Conservation (phyloP, 2,888 invertebrate genomes). For the Drosophila borborema region DNA sequence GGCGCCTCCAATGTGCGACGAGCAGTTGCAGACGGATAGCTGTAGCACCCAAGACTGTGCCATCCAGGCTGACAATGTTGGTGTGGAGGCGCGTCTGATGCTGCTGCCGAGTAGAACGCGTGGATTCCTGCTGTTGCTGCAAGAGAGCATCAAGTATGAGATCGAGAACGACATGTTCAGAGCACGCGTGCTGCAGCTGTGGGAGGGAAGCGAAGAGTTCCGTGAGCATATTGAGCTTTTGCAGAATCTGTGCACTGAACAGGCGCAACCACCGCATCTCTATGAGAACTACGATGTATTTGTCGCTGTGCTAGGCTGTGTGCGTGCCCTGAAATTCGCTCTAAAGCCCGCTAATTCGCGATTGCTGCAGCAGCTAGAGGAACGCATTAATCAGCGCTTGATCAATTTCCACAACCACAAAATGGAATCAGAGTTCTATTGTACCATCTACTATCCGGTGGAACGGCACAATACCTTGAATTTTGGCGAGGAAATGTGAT, state of each 20-base stretch:
- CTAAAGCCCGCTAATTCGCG: slow-evolving; percentile 70
- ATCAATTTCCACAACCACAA: slow-evolving; percentile 74
- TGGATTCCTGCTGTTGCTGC: slow-evolving; percentile 61
- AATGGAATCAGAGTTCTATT: slow-evolving; percentile 81
- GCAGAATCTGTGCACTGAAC: slow-evolving; percentile 48
- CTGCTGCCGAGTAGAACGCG: slow-evolving; percentile 60
- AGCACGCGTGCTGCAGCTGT: slow-evolving; percentile 62
- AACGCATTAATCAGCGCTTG: slow-evolving; percentile 75
- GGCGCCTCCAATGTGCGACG: slow-evolving; percentile 39
- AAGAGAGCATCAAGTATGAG: slow-evolving; percentile 30
- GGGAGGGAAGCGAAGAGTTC: slow-evolving; percentile 71
- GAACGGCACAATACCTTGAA: slow-evolving; percentile 52
- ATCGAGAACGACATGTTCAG: slow-evolving; percentile 37
- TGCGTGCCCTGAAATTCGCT: slow-evolving; percentile 68
- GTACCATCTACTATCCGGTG: slow-evolving; percentile 82
- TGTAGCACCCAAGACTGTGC: slow-evolving; percentile 47
- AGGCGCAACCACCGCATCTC: background rate
- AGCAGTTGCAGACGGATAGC: slow-evolving; percentile 38
- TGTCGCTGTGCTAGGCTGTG: slow-evolving; percentile 73
- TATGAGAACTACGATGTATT: slow-evolving; percentile 75
- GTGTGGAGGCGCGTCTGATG: slow-evolving; percentile 58
- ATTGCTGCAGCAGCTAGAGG: slow-evolving; percentile 75
- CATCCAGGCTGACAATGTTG: slow-evolving; percentile 69
- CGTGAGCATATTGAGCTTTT: slow-evolving; percentile 73
- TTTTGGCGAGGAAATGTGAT: slow-evolving; percentile 14